Evolutionary conservation across 64 coral and sea anemone genomes (phyloP), one percentile per base, ranked within the genome.

Genomic region (Orbicella faveolata): DNA sequence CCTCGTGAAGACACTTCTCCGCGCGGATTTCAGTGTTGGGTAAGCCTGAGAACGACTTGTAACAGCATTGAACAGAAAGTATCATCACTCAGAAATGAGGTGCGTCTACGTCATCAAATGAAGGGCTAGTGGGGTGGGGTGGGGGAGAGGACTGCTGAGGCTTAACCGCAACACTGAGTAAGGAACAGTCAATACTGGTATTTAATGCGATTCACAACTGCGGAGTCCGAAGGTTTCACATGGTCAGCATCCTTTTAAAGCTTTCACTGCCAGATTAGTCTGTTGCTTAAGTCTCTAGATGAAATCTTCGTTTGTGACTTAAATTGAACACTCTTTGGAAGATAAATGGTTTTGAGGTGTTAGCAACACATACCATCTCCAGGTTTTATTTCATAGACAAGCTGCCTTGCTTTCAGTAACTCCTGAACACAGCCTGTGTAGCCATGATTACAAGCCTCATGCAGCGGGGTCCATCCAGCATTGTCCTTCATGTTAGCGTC

Each of bases 371-470:
- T 92, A 92, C 86, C 90, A 84, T 76, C 36, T 67, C 61, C 68
- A 64, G 78, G 16, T 39, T 39, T 93, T 3, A 33, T 67, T 87
- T 79, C 79, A 4, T 84, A 80, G 13, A 89, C 79, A 8, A 88
- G 79, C 76, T 73, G 84, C 52, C 94, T 92, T 37, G 87, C 79
- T 69, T 83, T 61, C n/a, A 98, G 79, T 35, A 98, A 84, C 74
- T 95, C 94, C 76, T 88, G 65, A 2, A 98, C 96, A 77, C 90
- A 93, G 51, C 87, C 26, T 19, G 75, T 18, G 48, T 95, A 64
- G 23, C 96, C 96, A 84, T 95, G 94, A 69, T 98, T 98, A 91
- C 96, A 98, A 37, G 96, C 93, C 65, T 98, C 96, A 52, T 98
- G 96, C 34, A 98, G 83, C 64, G 96, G 76, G 10, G 93, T 98